phyloP scores from a whole-genome alignment of 2,888 invertebrate species.

The Pediacus dermestoides region DNA sequence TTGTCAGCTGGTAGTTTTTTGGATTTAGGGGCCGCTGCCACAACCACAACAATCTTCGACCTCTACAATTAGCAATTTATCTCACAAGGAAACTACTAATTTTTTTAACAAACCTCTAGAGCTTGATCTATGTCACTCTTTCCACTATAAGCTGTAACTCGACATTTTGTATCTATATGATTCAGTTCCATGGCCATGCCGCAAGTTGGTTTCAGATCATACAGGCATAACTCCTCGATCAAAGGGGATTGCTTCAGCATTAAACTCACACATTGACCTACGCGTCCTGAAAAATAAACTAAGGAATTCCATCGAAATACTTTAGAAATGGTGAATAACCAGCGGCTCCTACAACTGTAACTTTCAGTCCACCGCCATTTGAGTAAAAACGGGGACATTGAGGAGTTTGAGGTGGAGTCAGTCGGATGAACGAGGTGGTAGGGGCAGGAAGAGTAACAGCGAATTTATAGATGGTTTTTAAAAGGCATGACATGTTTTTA shows the following conservation, averaged over 20 bases:
- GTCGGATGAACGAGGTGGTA: too few relatives aligned
- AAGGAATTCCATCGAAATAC: neutral
- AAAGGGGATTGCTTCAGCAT: conserved; percentile 57
- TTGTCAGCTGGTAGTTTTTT: conserved; percentile 25
- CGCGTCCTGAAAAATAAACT: conserved; percentile 44
- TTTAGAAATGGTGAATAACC: conserved; percentile 21
- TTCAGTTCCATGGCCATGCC: conserved; percentile 49
- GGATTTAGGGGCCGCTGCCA: conserved; percentile 34
- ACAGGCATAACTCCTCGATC: conserved; percentile 58
- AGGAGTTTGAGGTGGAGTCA: too few relatives aligned
- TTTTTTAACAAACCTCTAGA: too few relatives aligned
- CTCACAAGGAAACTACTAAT: conserved; percentile 1
- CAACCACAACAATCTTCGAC: conserved; percentile 40
- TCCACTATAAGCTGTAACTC: conserved; percentile 40
- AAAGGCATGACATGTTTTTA: neutral
- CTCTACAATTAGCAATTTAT: conserved; percentile 26
- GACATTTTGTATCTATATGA: conserved; percentile 51
- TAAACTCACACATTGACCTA: conserved; percentile 56
- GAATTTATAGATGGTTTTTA: neutral
- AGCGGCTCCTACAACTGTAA: conserved; percentile 35
- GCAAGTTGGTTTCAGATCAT: conserved; percentile 49
- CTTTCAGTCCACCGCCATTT: conserved; percentile 30
- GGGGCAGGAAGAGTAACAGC: conserved; percentile 1
- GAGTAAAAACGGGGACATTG: neutral
- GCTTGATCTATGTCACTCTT: conserved; percentile 39